phyloP scores from a whole-genome alignment of 2,888 invertebrate genomes.

The Acleris emargana region DNA sequence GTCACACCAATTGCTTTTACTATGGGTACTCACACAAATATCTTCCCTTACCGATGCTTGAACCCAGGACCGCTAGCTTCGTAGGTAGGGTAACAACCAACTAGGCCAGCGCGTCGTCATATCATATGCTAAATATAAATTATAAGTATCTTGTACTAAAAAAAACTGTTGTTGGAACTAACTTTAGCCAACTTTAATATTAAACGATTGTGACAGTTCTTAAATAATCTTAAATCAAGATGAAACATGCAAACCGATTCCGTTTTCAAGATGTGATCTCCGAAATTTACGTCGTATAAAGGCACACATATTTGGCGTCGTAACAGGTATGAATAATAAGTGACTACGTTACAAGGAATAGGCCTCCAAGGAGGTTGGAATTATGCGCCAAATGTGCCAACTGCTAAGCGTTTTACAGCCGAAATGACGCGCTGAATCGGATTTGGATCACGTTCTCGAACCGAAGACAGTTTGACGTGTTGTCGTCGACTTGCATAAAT shows the following conservation, averaged over 20 bases:
- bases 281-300: constrained; percentile 17
- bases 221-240: too few relatives aligned
- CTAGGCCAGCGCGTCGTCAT: too few relatives aligned
- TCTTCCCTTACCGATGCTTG: too few relatives aligned
- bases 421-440: constrained; percentile 75
- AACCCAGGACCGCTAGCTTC: too few relatives aligned
- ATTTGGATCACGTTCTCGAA: constrained; percentile 78
- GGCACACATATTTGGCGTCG: constrained; percentile 19
- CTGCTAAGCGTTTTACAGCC: constrained; percentile 77
- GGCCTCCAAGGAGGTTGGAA: constrained; percentile 65
- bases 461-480: constrained; percentile 79
- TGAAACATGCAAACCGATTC: background rate
- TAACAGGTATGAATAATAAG: constrained; percentile 67
- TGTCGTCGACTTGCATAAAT: constrained; percentile 80
- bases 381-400: constrained; percentile 79
- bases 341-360: constrained; percentile 51
- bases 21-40: too few relatives aligned
- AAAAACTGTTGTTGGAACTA: too few relatives aligned
- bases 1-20: too few relatives aligned
- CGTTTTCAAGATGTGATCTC: constrained; percentile 12
- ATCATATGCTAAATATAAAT: too few relatives aligned
- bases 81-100: too few relatives aligned
- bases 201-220: too few relatives aligned
- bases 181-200: too few relatives aligned
- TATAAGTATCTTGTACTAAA: too few relatives aligned